Evolutionary conservation across 2,797 vertebrate species (phyloP).

Genomic region (Epinephelus awoara): DNA sequence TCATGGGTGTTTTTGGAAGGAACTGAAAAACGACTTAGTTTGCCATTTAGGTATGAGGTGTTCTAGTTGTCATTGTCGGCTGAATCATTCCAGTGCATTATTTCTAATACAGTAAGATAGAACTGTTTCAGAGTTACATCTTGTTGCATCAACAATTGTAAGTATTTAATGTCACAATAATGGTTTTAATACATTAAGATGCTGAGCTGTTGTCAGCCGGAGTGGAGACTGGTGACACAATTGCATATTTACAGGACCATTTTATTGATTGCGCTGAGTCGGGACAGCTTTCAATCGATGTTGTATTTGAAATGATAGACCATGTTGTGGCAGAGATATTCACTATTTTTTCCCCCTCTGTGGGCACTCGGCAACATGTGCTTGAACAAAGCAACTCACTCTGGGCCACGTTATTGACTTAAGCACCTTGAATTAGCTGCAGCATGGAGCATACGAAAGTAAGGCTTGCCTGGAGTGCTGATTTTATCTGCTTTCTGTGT

Average conservation of each 20-base stretch:
- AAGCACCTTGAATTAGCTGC: conserved; percentile 11
- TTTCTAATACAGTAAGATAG: background rate
- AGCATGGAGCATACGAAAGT: conserved; percentile 2
- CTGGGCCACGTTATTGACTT: conserved; percentile 40
- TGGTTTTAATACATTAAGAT: conserved; percentile 17
- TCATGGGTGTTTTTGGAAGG: background rate
- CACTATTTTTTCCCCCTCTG: background rate
- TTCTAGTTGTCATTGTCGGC: background rate
- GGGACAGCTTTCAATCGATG: conserved; percentile 24
- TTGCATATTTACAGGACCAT: conserved; percentile 28
- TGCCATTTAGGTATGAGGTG: background rate
- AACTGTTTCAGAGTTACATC: background rate
- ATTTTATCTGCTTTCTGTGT: background rate
- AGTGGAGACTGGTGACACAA: conserved; percentile 1
- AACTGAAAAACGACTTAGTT: background rate
- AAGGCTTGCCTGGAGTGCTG: background rate
- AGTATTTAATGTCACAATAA: background rate
- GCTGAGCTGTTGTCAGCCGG: background rate
- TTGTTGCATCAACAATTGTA: background rate
- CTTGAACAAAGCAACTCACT: conserved; percentile 18
- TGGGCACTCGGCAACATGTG: conserved; percentile 12
- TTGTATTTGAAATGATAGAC: conserved; percentile 25
- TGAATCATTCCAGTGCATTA: background rate
- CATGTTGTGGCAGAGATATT: conserved; percentile 14
- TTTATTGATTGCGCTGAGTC: conserved; percentile 22